A percentile compares a stretch with the other conserved stretches of the same genome.
Evolutionary conservation across 2,888 invertebrate genomes (phyloP).

Genomic region (Lacanobia oleracea): DNA sequence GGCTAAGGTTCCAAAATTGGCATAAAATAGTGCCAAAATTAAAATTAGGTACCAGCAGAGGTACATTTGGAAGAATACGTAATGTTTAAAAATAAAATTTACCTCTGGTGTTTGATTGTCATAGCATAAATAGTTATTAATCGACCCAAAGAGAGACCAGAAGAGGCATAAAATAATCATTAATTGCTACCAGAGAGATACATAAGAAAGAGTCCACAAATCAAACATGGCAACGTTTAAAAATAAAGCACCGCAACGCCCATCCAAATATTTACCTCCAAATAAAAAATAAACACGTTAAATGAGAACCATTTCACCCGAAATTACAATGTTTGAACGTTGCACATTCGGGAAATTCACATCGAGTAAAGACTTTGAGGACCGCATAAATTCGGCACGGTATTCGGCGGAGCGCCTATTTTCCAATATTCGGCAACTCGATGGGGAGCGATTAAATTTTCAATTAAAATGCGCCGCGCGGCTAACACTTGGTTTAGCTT

Average conservation of each 20-base stretch:
- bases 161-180: too few relatives aligned
- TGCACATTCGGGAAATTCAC: constrained; percentile 33
- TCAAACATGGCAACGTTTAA: neutral
- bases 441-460: constrained; percentile 63
- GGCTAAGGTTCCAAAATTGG: too few relatives aligned
- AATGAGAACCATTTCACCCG: constrained; percentile 9
- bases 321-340: constrained; percentile 32
- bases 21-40: too few relatives aligned
- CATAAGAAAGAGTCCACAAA: neutral
- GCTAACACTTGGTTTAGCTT: constrained; percentile 41
- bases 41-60: too few relatives aligned
- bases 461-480: constrained; percentile 57
- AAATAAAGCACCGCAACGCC: neutral
- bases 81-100: too few relatives aligned
- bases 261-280: neutral
- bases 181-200: too few relatives aligned
- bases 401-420: constrained; percentile 38
- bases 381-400: constrained; percentile 48
- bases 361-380: constrained; percentile 41
- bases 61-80: too few relatives aligned
- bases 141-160: too few relatives aligned
- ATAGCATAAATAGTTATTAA: too few relatives aligned
- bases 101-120: too few relatives aligned
- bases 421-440: constrained; percentile 59
- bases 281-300: neutral